Percentiles rank a stretch among this genome's conserved stretches.
Evolutionary conservation across 2,113 vertebrate species (phyloP).

Genomic region (Triplophysa tibetana): DNA sequence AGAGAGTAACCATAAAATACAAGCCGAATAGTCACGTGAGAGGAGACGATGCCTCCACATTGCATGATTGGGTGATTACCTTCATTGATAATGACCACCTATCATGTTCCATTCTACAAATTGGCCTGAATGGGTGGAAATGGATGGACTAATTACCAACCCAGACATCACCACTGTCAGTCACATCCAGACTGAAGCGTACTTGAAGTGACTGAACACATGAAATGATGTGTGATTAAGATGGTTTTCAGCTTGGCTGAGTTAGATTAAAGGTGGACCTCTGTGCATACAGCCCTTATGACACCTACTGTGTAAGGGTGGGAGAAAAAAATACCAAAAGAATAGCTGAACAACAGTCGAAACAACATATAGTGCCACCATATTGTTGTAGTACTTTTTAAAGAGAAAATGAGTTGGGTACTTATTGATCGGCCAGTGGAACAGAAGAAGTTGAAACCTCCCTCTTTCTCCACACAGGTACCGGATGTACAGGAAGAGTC

Average conservation of each 20-base stretch:
- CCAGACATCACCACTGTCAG: not conserved
- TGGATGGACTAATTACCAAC: not conserved
- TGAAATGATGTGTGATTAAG: not conserved
- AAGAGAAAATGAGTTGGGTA: no score
- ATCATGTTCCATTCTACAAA: not conserved
- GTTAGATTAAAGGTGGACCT: not conserved
- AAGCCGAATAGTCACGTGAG: not conserved
- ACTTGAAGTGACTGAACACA: not conserved
- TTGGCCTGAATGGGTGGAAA: not conserved
- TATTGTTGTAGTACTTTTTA: no score
- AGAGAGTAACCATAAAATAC: no score
- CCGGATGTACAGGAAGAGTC: constrained; percentile 84
- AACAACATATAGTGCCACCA: no score
- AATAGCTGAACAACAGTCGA: no score
- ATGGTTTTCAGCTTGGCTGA: no score
- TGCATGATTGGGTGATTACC: not conserved
- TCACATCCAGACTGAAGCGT: not conserved
- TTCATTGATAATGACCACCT: not conserved
- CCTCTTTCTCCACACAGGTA: constrained; percentile 63
- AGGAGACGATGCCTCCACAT: not conserved
- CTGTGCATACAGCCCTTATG: not conserved
- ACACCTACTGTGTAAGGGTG: not conserved
- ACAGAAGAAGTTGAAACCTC: not conserved
- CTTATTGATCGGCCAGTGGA: no score
- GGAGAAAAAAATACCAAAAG: no score